phyloP scores from a whole-genome alignment of 2,888 invertebrate species.

The Mesodorylaimus sp. region DNA sequence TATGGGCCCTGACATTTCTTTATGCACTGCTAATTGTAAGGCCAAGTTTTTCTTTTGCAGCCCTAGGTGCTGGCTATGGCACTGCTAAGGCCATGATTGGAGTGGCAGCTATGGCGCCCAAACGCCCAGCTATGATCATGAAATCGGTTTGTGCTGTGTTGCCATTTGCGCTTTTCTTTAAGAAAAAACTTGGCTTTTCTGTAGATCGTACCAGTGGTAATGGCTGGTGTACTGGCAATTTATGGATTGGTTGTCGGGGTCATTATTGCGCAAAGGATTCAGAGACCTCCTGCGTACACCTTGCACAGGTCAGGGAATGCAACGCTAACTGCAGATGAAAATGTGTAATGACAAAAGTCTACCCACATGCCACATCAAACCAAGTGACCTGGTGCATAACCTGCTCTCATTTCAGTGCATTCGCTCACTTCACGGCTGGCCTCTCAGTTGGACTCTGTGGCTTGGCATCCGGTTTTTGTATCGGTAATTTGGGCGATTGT shows the following conservation, averaged over 20 bases:
- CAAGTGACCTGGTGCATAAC: no score
- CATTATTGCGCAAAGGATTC: background rate
- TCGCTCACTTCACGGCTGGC: background rate
- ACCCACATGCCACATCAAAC: no score
- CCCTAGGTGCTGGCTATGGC: background rate
- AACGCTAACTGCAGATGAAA: no score
- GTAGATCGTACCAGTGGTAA: background rate
- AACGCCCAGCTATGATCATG: background rate
- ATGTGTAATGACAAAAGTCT: no score
- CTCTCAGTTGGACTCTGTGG: background rate
- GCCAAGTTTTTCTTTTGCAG: background rate
- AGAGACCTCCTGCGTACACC: background rate
- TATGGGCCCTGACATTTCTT: background rate
- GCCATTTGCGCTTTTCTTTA: no score
- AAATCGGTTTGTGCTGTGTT: no score
- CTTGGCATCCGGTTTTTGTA: background rate
- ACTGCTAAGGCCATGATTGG: conserved; percentile 3
- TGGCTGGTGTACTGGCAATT: conserved; percentile 1
- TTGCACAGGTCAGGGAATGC: background rate
- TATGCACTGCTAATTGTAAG: background rate
- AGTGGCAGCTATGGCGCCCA: background rate
- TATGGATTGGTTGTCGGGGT: background rate
- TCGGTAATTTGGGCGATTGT: background rate
- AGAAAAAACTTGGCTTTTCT: no score
- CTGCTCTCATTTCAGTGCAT: background rate